Evolutionary conservation across 2,888 invertebrate species (phyloP), one percentile per base, ranked within the genome.

Genomic region (Lepeophtheirus nordmannii): DNA sequence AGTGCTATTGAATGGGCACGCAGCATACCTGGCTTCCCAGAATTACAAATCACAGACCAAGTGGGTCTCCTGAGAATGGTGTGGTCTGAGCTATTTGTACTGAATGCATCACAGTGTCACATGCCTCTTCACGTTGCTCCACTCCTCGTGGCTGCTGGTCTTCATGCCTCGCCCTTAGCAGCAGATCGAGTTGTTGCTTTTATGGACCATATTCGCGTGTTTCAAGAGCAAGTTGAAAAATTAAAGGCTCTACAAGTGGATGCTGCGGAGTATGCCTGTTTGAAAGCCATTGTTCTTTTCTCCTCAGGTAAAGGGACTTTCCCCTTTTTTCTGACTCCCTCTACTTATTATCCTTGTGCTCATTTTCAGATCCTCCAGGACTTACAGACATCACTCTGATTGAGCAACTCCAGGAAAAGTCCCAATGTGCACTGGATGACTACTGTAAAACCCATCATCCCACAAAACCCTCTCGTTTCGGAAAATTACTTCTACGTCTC

Each of bases 281-380:
- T 97, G 77, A 97, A 97, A 82, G 96, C 96, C 75, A 93, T 97
- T 80, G 93, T 94, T 75, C 86, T 97, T 78, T 97, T 96, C 82
- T 93, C 93, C 77, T 90, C 96, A 82, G 96, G 96, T 97, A 30
- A 30, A 7, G 30, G 5, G 7, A 30, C 30, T 30, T 30, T 30
- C 30, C 7, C 30, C 30, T 7, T 7, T 30, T 30, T 5, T 30
- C 30, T 30, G 30, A 30, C 30, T 30, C 30, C 30, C 8, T 46
- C 8, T 46, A 46, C 53, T 46, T 5, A 46, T 46, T 46, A 46
- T 46, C 17, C 17, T 5, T 46, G 8, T 46, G 2, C 8, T 46
- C 53, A 46, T 73, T 82, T 81, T 56, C 85, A 96, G 96, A 96
- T 80, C 93, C 94, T 56, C 92, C 92, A 75, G 94, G 94, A 58